Base-by-base conservation (phyloP, 1,140 invertebrate species). In the Bombus haemorrhoidalis region DNA sequence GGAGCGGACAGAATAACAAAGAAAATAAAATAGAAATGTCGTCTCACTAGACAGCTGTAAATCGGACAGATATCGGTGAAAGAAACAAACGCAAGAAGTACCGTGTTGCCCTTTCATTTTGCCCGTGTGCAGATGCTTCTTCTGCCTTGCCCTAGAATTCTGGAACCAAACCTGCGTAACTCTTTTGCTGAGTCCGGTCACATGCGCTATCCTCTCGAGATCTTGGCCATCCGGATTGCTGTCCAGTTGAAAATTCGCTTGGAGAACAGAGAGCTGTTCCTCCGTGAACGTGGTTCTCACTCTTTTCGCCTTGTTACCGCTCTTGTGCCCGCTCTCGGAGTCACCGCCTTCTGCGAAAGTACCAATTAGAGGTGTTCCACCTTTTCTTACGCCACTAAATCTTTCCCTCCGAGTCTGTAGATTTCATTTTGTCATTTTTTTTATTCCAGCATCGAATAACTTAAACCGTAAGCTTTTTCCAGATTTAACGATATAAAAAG, bases 161-260 rank as follows among this genome's bases (percentile, higher is more conserved):
- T 99, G 98, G 95, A 99, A 99, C 99, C 99, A 99, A 68, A 99
- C 99, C 96, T 99, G 99, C 43, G 99, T 99, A 62, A 99, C 99
- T 91, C 99, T 96, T 96, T 99, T 99, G 95, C 98, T 99, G 18
- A 99, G 96, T 10, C 98, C 99, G 25, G 99, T 96, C 94, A 99
- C 99, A 92, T 99, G 98, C 93, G 99, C 99, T 92, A 99, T 99
- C 86, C 99, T 96, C 95, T 99, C 99, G 91, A 99, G 95, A 94
- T 99, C 99, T 94, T 99, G 98, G 0, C 99, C 99, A 95, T 99
- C 99, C 2, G 99, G 99, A 96, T 99, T 99, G 87, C 98, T 99
- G 95, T 99, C 99, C 91, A 99, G 95, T 95, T 99, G 98, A 95
- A 99, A 99, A 95, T 99, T 99, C 28, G 98, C 98, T 94, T 99